phyloP scores from a whole-genome alignment of 1,140 invertebrate species.

The Drosophila navojoa region DNA sequence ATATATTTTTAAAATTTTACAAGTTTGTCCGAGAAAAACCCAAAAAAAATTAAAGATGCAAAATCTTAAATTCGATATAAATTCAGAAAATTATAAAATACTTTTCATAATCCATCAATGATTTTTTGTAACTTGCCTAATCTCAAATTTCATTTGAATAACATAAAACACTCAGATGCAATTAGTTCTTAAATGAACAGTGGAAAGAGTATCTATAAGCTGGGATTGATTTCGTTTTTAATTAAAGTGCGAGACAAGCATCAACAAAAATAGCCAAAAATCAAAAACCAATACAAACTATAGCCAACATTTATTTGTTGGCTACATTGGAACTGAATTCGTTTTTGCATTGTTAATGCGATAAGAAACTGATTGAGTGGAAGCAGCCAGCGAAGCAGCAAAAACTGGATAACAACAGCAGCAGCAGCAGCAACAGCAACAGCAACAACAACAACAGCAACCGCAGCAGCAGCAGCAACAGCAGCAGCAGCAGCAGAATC shows the following conservation, averaged over 20 bases:
- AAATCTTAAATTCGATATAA: too few species aligned
- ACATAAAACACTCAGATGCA: too few species aligned
- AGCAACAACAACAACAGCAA: not conserved
- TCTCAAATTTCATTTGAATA: too few species aligned
- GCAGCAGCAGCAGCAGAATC: not conserved
- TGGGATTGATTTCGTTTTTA: not conserved
- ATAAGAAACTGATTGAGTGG: conserved; percentile 3
- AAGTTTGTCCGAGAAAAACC: too few species aligned
- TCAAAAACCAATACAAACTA: conserved; percentile 3
- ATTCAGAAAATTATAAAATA: too few species aligned
- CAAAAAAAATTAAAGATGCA: too few species aligned
- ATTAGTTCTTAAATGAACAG: not conserved
- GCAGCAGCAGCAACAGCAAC: not conserved
- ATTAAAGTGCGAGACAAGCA: not conserved
- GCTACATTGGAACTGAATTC: conserved; percentile 1
- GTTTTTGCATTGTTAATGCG: conserved; percentile 6
- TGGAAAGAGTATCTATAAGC: conserved; percentile 1
- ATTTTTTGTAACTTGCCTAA: too few species aligned
- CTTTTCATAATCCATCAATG: too few species aligned
- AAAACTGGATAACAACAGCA: conserved; percentile 1
- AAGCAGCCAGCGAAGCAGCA: not conserved
- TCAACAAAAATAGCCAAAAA: not conserved
- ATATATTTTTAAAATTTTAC: too few species aligned
- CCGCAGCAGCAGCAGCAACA: conserved; percentile 3
- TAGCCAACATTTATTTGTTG: conserved; percentile 5